Base-by-base conservation (phyloP, 2,888 invertebrate species). In the Pachycephus smyrnensis region DNA sequence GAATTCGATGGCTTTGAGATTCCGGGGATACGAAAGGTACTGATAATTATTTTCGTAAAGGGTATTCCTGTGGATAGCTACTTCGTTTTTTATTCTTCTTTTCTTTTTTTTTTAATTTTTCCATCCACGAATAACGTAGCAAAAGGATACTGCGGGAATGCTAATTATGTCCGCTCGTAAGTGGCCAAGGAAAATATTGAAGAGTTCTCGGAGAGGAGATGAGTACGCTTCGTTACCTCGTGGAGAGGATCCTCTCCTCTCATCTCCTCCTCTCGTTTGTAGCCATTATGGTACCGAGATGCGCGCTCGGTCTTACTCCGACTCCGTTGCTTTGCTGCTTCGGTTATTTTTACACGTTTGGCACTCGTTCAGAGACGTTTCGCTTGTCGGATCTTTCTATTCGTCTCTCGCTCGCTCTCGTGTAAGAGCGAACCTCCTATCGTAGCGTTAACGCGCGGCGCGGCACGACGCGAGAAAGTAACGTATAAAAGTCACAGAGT, bases 291-390 rank as follows among this genome's bases (percentile, higher is more conserved):
- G 69, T 69, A 15, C 69, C 69, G 30, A 4, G 40, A 15, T 32
- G 9, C 69, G 69, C 69, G 69, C 23, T 68, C 68, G n/a, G n/a
- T n/a, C n/a, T n/a, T n/a, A n/a, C n/a, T n/a, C n/a, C 40, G 73
- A 75, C 82, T 81, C 82, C 82, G 82, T 83, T 82, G 82, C 80
- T 78, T 77, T 79, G 82, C 78, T 30, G 82, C 84, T 74, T 79
- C 74, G 81, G 85, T 84, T 87, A 87, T 87, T 87, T 87, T 86
- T 83, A 86, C 81, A 77, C 82, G 79, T 79, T 86, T 87, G 87
- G 87, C 87, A 86, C 82, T 81, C 75, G 77, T 83, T 85, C 86
- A 84, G 83, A 83, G 82, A 76, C 75, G 68, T 55, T 68, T 68
- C 75, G 69, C 55, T 69, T 35, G 30, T 31, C 35, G 23, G 69